These are phyloP conservation scores for Amphimallon solstitiale DNA, from an alignment of 2,888 invertebrate species.

Conservation along the genomic window DNA sequence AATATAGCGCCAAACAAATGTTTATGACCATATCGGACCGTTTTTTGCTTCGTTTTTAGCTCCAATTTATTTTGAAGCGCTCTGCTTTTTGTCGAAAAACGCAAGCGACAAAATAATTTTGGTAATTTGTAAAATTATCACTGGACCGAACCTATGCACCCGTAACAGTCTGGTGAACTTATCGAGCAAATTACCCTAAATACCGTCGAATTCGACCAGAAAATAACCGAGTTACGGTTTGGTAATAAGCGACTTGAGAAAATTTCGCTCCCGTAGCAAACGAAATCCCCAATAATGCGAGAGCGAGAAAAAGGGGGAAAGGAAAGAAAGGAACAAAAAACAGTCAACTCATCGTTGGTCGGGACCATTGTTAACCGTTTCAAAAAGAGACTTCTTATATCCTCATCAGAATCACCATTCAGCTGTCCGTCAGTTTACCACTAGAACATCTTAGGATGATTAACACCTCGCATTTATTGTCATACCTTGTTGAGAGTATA, in stretches of 20 bases:
- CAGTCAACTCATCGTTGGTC: constrained; percentile 55
- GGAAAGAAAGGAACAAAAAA: constrained; percentile 43
- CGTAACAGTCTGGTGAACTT: neutral
- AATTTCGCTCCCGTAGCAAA: neutral
- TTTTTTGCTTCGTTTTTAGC: constrained; percentile 1
- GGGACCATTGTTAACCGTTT: constrained; percentile 55
- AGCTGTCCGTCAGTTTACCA: constrained; percentile 59
- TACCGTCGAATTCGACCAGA: constrained; percentile 41
- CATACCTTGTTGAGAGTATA: constrained; percentile 53
- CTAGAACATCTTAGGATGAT: constrained; percentile 60
- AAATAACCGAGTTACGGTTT: constrained; percentile 45
- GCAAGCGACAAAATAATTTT: constrained; percentile 29
- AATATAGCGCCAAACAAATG: neutral
- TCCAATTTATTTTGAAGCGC: neutral
- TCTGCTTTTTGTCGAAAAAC: neutral
- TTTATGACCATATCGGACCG: constrained; percentile 1
- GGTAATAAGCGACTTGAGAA: constrained; percentile 46
- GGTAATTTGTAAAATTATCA: constrained; percentile 34
- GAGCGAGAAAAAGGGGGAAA: constrained; percentile 20
- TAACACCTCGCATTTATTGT: constrained; percentile 59
- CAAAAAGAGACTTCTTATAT: constrained; percentile 56
- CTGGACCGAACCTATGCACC: neutral
- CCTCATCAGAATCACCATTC: constrained; percentile 57
- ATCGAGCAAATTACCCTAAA: constrained; percentile 45
- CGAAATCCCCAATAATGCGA: too few relatives aligned